phyloP scores from a whole-genome alignment of 1,140 invertebrate genomes.

The Brachionus rubens region DNA sequence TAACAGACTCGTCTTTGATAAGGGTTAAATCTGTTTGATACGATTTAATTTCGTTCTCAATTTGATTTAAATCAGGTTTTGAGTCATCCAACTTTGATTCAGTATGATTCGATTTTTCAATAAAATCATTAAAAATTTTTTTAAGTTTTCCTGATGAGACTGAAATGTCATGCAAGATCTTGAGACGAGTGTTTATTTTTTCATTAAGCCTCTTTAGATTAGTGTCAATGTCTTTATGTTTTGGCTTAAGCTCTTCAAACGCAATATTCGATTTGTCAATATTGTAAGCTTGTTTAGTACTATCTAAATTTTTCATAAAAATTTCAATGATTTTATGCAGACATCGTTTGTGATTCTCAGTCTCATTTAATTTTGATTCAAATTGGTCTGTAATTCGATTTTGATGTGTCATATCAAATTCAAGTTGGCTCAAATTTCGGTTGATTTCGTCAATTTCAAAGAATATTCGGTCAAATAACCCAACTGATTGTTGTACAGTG shows the following conservation, averaged over 20 bases:
- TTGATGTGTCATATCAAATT: not conserved
- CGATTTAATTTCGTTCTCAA: not conserved
- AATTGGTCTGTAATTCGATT: not conserved
- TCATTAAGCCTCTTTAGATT: not conserved
- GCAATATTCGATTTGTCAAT: not conserved
- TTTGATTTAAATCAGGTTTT: not conserved
- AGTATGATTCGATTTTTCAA: not conserved
- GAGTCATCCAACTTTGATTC: not conserved
- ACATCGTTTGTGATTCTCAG: not conserved
- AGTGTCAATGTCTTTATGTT: not conserved
- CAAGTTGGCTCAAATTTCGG: not conserved
- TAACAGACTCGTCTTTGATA: not conserved
- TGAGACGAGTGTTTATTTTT: not conserved
- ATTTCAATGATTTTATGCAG: not conserved
- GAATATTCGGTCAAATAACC: too few relatives aligned
- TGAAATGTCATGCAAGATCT: not conserved
- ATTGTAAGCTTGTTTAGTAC: not conserved
- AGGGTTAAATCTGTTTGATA: not conserved
- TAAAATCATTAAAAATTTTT: not conserved
- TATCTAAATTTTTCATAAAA: not conserved
- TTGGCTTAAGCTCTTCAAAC: not conserved
- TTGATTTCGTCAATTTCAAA: conserved; percentile 1
- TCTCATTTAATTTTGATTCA: not conserved
- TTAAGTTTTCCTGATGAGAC: not conserved
- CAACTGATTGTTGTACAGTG: too few relatives aligned